A percentile compares a stretch with the other conserved stretches of the same genome.
phyloP scores from a whole-genome alignment of 2,113 vertebrate genomes.

The Suncus etruscus region DNA sequence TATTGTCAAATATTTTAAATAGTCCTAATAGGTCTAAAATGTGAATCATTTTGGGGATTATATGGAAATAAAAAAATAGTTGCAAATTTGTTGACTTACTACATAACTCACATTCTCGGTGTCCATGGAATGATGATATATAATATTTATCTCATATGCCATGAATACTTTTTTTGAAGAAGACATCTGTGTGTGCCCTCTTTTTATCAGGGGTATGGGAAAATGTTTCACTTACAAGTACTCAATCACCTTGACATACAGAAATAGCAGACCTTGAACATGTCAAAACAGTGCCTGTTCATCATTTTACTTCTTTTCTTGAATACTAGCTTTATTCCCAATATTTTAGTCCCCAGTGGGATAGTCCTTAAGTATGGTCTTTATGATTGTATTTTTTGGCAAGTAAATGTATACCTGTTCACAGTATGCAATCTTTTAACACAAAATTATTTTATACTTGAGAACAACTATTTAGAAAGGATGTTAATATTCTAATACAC shows the following conservation, averaged over 20 bases:
- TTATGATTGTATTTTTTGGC: neutral
- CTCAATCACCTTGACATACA: slow-evolving; percentile 70
- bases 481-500: neutral
- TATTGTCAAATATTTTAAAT: neutral
- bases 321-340: slow-evolving; percentile 34
- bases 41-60: neutral
- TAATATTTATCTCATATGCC: slow-evolving; percentile 73
- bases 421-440: neutral
- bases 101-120: slow-evolving; percentile 23
- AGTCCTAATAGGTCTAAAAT: slow-evolving; percentile 33
- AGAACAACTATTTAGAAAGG: neutral
- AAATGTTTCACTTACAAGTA: slow-evolving; percentile 62
- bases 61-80: slow-evolving; percentile 34
- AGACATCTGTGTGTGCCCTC: slow-evolving; percentile 35
- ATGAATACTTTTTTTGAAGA: slow-evolving; percentile 74
- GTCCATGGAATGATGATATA: slow-evolving; percentile 71
- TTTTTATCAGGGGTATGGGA: slow-evolving; percentile 31
- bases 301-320: neutral
- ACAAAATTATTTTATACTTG: neutral
- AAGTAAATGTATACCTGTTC: neutral
- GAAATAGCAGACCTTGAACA: slow-evolving; percentile 69
- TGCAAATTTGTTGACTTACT: slow-evolving; percentile 5
- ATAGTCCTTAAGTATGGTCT: slow-evolving; percentile 16
- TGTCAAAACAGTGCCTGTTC: slow-evolving; percentile 57
- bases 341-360: neutral